Evolutionary conservation across 2,888 invertebrate species (phyloP), one percentile per base, ranked within the genome.

Genomic region (Acleris literana): DNA sequence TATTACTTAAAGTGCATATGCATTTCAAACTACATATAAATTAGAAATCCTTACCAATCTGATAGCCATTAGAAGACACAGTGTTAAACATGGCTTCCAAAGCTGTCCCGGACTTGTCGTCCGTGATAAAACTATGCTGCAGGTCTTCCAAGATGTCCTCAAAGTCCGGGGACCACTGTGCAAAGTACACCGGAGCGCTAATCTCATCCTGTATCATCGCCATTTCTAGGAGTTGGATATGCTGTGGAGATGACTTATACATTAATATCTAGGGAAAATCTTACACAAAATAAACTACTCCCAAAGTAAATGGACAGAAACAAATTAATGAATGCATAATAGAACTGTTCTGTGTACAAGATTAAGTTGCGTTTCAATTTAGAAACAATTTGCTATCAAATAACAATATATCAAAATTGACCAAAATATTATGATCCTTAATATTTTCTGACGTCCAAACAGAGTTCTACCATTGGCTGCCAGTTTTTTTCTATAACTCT

Each of bases 21-120:
- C 0, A 6, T 25, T 25, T 25, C 25, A 25, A 25, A 25, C 25
- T 25, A 25, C 6, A 7, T 7, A 25, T 1, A 25, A 1, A 33
- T 29, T 29, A 9, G 52, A 5, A 5, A 63, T 46, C 64, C 80
- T 80, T 71, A 93, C 93, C 92, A 79, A 98, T 95, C 90, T 99
- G 99, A 89, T 98, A 99, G 11, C 99, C 98, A 92, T 98, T 98
- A 0, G 97, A 98, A 18, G 97, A 96, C n/a, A 98, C 95, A 16
- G 97, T 95, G 79, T 96, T 96, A 67, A 98, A 88, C 85, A 99
- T 93, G 7, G 97, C 97, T 81, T 97, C 96, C 13, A 96, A 88
- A 0, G 97, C 98, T 0, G 97, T 96, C 48, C 95, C 94, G 0
- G 85, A 94, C 87, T 90, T 95, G 70, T 96, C 95, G 77, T 96